Evolutionary conservation across 2,113 vertebrate species (phyloP), one percentile per base, ranked within the genome.

Genomic region (Panthera leo): DNA sequence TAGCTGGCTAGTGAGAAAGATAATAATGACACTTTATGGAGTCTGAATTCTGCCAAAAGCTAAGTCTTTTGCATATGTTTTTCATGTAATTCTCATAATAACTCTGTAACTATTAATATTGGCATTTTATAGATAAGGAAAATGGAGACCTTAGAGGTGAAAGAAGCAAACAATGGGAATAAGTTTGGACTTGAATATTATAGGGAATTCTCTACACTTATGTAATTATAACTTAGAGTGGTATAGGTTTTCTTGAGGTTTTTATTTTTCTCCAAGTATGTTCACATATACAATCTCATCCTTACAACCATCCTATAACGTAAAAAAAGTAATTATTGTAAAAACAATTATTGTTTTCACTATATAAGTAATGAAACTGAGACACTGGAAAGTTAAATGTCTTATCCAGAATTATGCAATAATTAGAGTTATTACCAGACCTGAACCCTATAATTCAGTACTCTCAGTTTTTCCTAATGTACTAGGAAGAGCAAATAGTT

Each of bases 41-140:
- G 42, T 89, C 1, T 87, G 34, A 95, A 90, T 94, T 95, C 45
- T 90, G 61, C 31, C 53, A 61, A 84, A 84, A 92, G 51, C 29
- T 48, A 36, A 29, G 3, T 4, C 71, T 83, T 89, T 75, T 92
- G 36, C 23, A 39, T 63, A 86, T 55, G 0, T 36, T 95, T 92
- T 97, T 61, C 42, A 15, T 27, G 94, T 65, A 93, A 84, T 61
- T 12, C 15, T 95, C 21, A 78, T 87, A 83, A 76, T 36, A 85
- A n/a, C 10, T 85, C 0, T 82, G 0, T n/a, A 45, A 29, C 3
- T 76, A 75, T 55, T 31, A 23, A 23, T 76, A 29, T 0, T 45
- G 42, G 16, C 15, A 89, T 71, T n/a, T 94, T 65, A 75, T 21
- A 86, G 25, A 45, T 21, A 68, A n/a, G 5, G 10, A 73, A 65